phyloP scores from a whole-genome alignment of 1,140 invertebrate species.

The Chrysomallon squamiferum region DNA sequence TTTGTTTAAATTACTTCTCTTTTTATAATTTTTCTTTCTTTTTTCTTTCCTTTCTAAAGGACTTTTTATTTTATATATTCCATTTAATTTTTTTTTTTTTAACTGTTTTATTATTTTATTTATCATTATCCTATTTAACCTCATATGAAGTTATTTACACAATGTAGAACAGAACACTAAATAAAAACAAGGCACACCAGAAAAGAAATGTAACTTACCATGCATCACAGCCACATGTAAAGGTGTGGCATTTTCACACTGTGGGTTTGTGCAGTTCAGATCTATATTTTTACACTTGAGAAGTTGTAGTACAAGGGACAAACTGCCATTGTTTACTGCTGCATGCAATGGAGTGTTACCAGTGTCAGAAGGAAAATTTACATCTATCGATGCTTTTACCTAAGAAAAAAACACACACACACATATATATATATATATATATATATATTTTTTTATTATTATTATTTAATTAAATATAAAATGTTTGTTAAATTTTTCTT shows the following conservation, averaged over 20 bases:
- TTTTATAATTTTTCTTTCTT: no score
- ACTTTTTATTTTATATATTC: no score
- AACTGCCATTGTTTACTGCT: conserved; percentile 56
- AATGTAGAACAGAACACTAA: no score
- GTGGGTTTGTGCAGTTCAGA: conserved; percentile 51
- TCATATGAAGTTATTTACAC: no score
- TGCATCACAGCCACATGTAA: conserved; percentile 62
- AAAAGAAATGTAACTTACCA: conserved; percentile 55
- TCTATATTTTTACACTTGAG: conserved; percentile 39
- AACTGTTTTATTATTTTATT: no score
- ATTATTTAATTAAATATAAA: background rate
- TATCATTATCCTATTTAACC: no score
- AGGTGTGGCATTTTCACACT: conserved; percentile 60
- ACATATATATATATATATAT: background rate
- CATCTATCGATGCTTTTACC: conserved; percentile 46
- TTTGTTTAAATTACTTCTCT: no score
- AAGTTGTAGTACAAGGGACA: conserved; percentile 45
- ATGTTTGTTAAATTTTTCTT: no score
- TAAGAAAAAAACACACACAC: conserved; percentile 24
- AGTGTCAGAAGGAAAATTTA: conserved; percentile 54
- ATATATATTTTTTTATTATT: background rate
- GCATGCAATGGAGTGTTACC: conserved; percentile 62
- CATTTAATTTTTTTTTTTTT: no score
- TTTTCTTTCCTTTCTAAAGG: no score
- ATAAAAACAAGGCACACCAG: no score